phyloP scores from a whole-genome alignment of 92 coral and sea anemone genomes.

The Muricea muricata region DNA sequence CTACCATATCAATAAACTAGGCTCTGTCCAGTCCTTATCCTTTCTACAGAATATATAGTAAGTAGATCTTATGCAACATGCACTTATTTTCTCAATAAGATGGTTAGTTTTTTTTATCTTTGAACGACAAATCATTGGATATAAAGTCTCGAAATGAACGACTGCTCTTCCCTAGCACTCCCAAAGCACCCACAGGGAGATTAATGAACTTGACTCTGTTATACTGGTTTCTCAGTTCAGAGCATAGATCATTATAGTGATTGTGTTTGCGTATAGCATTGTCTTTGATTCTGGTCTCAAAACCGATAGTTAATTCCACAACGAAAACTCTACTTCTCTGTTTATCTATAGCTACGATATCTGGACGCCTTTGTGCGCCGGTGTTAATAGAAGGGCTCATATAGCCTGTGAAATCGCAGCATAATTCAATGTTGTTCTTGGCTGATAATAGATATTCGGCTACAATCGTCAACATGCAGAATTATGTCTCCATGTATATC shows the following conservation, averaged over 20 bases:
- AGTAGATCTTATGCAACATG: constrained; percentile 14
- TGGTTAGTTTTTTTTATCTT: neutral
- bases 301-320: constrained; percentile 10
- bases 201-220: constrained; percentile 3
- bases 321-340: neutral
- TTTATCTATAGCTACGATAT: constrained; percentile 5
- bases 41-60: neutral
- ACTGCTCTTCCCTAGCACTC: constrained; percentile 16
- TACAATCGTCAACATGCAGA: constrained; percentile 19
- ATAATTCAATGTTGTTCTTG: constrained; percentile 5
- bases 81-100: neutral
- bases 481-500: constrained; percentile 52
- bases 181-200: neutral
- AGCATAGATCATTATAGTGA: neutral
- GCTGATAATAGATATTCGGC: constrained; percentile 1
- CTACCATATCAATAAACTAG: neutral
- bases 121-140: neutral
- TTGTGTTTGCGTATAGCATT: constrained; percentile 11
- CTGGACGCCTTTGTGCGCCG: constrained; percentile 3
- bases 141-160: neutral
- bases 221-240: neutral
- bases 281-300: constrained; percentile 10
- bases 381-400: constrained; percentile 12
- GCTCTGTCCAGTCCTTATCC: neutral
- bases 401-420: constrained; percentile 23